Evolutionary conservation across 2,113 vertebrate species (phyloP), one percentile per base, ranked within the genome.

Genomic region (Dromas ardeola): DNA sequence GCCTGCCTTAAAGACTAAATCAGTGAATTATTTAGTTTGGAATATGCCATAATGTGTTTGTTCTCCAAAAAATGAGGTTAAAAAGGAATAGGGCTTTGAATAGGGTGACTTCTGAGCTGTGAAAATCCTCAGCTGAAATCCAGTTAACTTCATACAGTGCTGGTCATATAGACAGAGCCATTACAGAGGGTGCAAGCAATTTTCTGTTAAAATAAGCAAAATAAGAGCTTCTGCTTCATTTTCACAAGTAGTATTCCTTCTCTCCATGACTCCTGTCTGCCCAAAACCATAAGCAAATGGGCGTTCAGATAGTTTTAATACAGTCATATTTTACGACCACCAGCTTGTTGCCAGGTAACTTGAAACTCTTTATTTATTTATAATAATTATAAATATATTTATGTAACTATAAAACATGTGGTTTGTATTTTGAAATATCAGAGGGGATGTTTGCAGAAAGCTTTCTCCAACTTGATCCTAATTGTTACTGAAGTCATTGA

Each of bases 321-420:
- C 53, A 38, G 55, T 83, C 55, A 20, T 92, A 79, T 93, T 94
- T 95, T 95, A 49, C 88, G 76, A 83, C 96, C 76, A 55, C 79
- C 25, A 90, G 32, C 59, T 93, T 94, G 81, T 77, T 96, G 42
- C 88, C 43, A 93, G 93, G 78, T 92, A 94, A 96, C 74, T 88
- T 82, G 81, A 97, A 96, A 96, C 96, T 84, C 22, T 65, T 90
- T 91, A 94, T 95, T 88, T 95, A 89, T 95, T 94, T 93, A 88
- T 90, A 96, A 93, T 79, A 96, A 89, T 93, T 91, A 94, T 82
- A 82, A 96, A 95, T 94, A 65, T 85, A 93, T 95, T 91, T 84
- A 55, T 93, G 52, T 76, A 22, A 93, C 14, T 67, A 67, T 95
- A 73, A 96, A 95, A 95, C 87, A 96, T 94, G 66, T 96, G 95